A percentile compares a stretch with the other conserved stretches of the same genome.
These are phyloP conservation scores for Ia io DNA, from an alignment of 2,113 vertebrate species.

Conservation along the genomic window DNA sequence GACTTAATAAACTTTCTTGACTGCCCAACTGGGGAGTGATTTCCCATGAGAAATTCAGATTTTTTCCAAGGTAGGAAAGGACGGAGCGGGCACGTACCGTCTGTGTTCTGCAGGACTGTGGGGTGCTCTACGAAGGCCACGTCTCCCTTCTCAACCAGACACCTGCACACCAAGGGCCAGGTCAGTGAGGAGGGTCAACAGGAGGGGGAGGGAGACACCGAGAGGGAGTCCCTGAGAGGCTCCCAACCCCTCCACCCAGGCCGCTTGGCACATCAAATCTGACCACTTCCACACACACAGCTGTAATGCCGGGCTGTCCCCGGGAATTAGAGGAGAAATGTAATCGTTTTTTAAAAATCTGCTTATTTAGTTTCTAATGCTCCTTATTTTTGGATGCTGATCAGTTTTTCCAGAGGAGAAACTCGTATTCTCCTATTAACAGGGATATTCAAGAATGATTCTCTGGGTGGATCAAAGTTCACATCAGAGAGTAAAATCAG, in stretches of 20 bases:
- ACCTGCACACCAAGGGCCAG: conserved; percentile 79
- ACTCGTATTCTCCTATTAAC: background rate
- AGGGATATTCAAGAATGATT: background rate
- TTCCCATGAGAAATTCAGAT: background rate
- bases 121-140: conserved; percentile 92
- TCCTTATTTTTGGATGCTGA: background rate
- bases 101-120: conserved; percentile 82
- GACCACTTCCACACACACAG: background rate
- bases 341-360: background rate
- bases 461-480: background rate
- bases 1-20: background rate
- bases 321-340: background rate
- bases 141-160: conserved; percentile 86
- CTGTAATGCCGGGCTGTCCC: background rate
- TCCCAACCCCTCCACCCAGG: background rate
- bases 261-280: background rate
- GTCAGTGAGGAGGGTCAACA: background rate
- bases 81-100: conserved; percentile 74
- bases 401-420: background rate
- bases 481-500: background rate
- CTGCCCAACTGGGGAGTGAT: background rate
- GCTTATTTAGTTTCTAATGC: background rate
- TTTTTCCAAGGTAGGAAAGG: background rate
- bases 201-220: background rate
- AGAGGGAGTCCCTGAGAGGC: background rate